Evolutionary conservation across 2,113 vertebrate species (phyloP), one percentile per base, ranked within the genome.

Genomic region (Engraulis encrasicolus): DNA sequence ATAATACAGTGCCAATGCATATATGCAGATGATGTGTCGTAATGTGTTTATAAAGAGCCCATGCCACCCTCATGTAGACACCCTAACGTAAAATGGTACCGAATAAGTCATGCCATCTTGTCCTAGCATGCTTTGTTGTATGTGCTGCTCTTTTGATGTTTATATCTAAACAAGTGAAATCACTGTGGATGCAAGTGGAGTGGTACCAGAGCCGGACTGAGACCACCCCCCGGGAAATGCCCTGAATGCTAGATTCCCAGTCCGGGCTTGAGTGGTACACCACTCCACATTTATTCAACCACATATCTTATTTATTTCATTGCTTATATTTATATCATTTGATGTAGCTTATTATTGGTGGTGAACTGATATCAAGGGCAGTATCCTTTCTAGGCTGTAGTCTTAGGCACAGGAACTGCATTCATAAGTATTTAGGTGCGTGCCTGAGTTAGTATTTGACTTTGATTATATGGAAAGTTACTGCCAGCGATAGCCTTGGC

Each of bases 161-260:
- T 85, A 81, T 66, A 81, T 66, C 85, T 82, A 31, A 86, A 82
- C 81, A 86, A 87, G 83, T 78, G 79, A 48, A 85, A 89, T 86
- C 89, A 91, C 92, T 91, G 90, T 91, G 91, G 89, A 54, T 84
- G 27, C 14, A 4, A 79, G 78, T 80, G 19, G 38, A 40, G 54
- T 82, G 85, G 14, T 74, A 74, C n/a, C n/a, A n/a, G n/a, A n/a
- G n/a, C n/a, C n/a, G n/a, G n/a, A n/a, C n/a, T n/a, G n/a, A n/a
- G n/a, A n/a, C n/a, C n/a, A n/a, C n/a, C n/a, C n/a, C n/a, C n/a
- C n/a, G n/a, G n/a, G n/a, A n/a, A n/a, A n/a, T n/a, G n/a, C n/a
- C n/a, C n/a, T n/a, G n/a, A n/a, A n/a, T n/a, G n/a, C n/a, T n/a
- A n/a, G n/a, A n/a, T n/a, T n/a, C n/a, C n/a, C n/a, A n/a, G n/a